Evolutionary conservation across 35 echinoderm and acorn worm genomes (phyloP).

Genomic region (Chiridota heheva): DNA sequence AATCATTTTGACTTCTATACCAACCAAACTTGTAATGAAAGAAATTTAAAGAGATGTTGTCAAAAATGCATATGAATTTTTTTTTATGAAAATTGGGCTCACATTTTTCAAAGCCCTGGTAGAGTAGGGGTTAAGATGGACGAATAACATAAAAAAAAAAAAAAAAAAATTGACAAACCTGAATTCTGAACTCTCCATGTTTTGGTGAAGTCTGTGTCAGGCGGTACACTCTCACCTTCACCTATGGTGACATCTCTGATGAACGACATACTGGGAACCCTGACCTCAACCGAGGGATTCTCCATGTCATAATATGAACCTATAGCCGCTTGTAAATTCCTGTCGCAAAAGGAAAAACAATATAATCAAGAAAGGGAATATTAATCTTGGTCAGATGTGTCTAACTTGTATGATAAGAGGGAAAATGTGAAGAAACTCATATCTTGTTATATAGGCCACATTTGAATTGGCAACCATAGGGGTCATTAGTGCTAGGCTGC

Average conservation of each 20-base stretch:
- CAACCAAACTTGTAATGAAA: no score
- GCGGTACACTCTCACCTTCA: conserved; percentile 93
- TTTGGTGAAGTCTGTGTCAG: conserved; percentile 90
- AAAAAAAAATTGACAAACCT: conserved; percentile 60
- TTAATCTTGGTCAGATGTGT: neutral
- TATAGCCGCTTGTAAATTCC: conserved; percentile 98
- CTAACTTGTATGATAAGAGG: neutral
- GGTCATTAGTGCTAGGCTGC: no score
- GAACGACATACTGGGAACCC: conserved; percentile 80
- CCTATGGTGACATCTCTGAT: conserved; percentile 93
- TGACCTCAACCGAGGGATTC: conserved; percentile 47
- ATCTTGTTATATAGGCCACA: no score
- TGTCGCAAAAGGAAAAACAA: conserved; percentile 9
- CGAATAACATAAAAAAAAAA: no score
- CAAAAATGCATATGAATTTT: no score
- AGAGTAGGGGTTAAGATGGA: no score
- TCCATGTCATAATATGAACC: conserved; percentile 97
- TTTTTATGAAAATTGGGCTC: no score
- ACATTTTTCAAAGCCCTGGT: no score
- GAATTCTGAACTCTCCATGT: conserved; percentile 95
- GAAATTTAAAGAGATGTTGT: no score
- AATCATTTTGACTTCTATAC: no score
- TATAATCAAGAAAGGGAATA: neutral
- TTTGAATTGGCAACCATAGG: no score
- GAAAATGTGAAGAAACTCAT: no score